A percentile compares a stretch with the other conserved stretches of the same genome.
Conservation (phyloP, 2,797 vertebrate genomes). For the Zenarchopterus dispar region DNA sequence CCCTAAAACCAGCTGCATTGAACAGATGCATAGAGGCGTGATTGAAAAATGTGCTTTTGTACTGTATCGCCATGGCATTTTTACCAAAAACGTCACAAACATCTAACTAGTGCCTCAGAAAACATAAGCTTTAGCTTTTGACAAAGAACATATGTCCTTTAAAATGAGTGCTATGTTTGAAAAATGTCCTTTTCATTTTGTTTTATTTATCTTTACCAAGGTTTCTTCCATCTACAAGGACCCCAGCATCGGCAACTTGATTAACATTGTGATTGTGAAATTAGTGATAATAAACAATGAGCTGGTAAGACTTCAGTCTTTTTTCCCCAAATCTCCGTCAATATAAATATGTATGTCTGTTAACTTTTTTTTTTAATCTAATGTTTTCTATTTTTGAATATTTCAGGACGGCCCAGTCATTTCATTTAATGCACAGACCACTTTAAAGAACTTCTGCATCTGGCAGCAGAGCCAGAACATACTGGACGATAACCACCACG, state of each 20-base stretch:
- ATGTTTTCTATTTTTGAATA: not conserved
- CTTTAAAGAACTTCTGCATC: conserved; percentile 97
- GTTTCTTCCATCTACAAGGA: conserved; percentile 99
- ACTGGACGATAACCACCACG: conserved; percentile 89
- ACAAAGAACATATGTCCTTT: not conserved
- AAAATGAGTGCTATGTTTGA: not conserved
- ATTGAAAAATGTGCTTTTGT: too few species aligned
- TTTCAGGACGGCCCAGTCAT: conserved; percentile 92
- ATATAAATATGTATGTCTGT: not conserved
- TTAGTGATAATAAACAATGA: conserved; percentile 95
- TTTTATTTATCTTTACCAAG: conserved; percentile 78
- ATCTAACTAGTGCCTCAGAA: not conserved
- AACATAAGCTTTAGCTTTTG: not conserved
- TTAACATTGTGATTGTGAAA: conserved; percentile 98
- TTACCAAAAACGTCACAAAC: too few species aligned
- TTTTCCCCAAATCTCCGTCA: not conserved
- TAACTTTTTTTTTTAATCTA: not conserved
- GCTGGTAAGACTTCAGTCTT: conserved; percentile 83
- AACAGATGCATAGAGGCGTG: too few species aligned
- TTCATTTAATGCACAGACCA: conserved; percentile 96
- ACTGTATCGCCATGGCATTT: too few species aligned
- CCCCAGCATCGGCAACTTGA: conserved; percentile 98
- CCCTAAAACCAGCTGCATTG: too few species aligned
- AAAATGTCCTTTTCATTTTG: conserved; percentile 5
- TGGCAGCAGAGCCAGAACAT: conserved; percentile 96